These are phyloP conservation scores for Lucifuga dentata DNA, from an alignment of 2,113 vertebrate species.

Conservation along the genomic window DNA sequence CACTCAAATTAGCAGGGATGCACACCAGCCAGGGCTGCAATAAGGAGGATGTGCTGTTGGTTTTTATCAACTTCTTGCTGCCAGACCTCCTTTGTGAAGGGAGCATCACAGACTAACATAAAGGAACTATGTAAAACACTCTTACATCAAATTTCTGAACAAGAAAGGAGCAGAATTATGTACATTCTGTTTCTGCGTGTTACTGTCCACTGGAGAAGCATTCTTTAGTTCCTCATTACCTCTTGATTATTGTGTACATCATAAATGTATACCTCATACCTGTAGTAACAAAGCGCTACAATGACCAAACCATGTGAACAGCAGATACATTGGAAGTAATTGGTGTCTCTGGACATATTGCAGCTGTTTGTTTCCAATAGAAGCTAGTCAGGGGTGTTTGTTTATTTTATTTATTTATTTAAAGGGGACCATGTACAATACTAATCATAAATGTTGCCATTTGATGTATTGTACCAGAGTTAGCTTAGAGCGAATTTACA, in stretches of 20 bases:
- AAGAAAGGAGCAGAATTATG: slow-evolving; percentile 16
- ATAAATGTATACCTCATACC: background rate
- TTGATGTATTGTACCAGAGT: too few relatives aligned
- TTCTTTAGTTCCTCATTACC: slow-evolving; percentile 11
- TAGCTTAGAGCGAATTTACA: too few relatives aligned
- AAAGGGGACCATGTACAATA: too few relatives aligned
- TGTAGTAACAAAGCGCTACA: background rate
- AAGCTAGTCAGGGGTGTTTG: too few relatives aligned
- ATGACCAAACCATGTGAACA: background rate
- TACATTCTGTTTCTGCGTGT: slow-evolving; percentile 15
- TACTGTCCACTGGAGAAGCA: slow-evolving; percentile 16
- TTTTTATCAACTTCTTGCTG: slow-evolving; percentile 76
- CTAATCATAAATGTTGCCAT: too few relatives aligned
- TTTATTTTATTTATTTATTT: too few relatives aligned
- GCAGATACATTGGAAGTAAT: background rate
- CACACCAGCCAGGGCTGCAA: slow-evolving; percentile 74
- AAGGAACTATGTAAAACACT: slow-evolving; percentile 12
- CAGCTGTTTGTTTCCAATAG: background rate
- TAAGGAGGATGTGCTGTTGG: slow-evolving; percentile 77
- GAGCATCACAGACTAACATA: slow-evolving; percentile 38
- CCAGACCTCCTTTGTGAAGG: slow-evolving; percentile 56
- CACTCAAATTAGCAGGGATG: slow-evolving; percentile 85
- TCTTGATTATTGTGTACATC: slow-evolving; percentile 22
- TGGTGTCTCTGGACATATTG: background rate
- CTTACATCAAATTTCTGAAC: slow-evolving; percentile 35